Evolutionary conservation across 1,140 invertebrate genomes (phyloP).

Genomic region (Gyrodactylus bullatarudis): DNA sequence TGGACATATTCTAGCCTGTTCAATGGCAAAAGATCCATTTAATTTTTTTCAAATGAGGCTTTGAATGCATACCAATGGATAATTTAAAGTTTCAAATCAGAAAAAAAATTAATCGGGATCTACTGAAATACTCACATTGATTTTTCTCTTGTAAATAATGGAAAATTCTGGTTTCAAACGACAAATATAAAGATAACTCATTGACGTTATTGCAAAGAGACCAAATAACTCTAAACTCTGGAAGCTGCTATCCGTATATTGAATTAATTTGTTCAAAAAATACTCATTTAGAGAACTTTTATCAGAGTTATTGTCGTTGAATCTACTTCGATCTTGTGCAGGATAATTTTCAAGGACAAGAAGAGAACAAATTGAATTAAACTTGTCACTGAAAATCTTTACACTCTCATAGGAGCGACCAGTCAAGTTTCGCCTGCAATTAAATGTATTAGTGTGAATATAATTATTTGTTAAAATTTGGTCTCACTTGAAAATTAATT

Average conservation of each 20-base stretch:
- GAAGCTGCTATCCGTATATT: neutral
- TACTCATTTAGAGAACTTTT: neutral
- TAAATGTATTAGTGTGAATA: no score
- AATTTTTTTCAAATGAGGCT: neutral
- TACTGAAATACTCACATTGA: neutral
- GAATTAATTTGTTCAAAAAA: neutral
- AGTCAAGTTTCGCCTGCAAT: neutral
- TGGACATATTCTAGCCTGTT: no score
- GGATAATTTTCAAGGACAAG: neutral
- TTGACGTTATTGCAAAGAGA: neutral
- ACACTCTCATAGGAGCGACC: neutral
- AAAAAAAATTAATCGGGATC: neutral
- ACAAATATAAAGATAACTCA: neutral
- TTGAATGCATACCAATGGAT: neutral
- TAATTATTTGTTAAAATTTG: no score
- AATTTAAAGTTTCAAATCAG: neutral
- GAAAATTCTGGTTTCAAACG: neutral
- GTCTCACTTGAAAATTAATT: neutral
- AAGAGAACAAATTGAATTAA: neutral
- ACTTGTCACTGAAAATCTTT: neutral
- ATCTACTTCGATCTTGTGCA: neutral
- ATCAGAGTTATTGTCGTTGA: neutral
- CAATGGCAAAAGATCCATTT: no score
- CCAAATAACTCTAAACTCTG: neutral
- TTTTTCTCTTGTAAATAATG: neutral